Evolutionary conservation across 2,113 vertebrate species (phyloP).

Genomic region (Trochalopteron elliotii): DNA sequence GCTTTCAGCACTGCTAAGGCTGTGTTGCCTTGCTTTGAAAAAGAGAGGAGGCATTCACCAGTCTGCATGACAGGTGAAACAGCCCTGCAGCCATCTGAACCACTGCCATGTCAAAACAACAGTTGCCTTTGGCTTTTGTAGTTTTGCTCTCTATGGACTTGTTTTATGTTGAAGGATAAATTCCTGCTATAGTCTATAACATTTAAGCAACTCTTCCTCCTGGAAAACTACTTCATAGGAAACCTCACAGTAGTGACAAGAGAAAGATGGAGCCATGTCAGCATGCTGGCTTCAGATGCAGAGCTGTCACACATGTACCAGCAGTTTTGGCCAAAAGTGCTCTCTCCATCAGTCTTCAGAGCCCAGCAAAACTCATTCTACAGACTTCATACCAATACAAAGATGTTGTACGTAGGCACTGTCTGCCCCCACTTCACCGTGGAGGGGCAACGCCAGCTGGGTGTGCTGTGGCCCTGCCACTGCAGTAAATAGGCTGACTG

Average conservation of each 20-base stretch:
- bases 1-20: not conserved
- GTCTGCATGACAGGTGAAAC: not conserved
- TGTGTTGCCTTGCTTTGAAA: not conserved
- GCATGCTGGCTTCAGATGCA: not conserved
- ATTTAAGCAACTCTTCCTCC: not conserved
- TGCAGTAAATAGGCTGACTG: not conserved
- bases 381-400: not conserved
- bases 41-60: not conserved
- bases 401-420: accelerated
- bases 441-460: not conserved
- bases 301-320: not conserved
- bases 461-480: not conserved
- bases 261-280: not conserved
- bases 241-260: not conserved
- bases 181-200: not conserved
- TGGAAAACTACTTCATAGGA: not conserved
- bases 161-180: not conserved
- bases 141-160: not conserved
- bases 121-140: not conserved
- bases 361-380: not conserved
- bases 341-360: not conserved
- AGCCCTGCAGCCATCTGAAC: not conserved
- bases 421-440: accelerated
- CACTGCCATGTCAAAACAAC: not conserved
- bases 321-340: not conserved